Conservation (phyloP, 2,113 vertebrate species). For the Emberiza fucata region DNA sequence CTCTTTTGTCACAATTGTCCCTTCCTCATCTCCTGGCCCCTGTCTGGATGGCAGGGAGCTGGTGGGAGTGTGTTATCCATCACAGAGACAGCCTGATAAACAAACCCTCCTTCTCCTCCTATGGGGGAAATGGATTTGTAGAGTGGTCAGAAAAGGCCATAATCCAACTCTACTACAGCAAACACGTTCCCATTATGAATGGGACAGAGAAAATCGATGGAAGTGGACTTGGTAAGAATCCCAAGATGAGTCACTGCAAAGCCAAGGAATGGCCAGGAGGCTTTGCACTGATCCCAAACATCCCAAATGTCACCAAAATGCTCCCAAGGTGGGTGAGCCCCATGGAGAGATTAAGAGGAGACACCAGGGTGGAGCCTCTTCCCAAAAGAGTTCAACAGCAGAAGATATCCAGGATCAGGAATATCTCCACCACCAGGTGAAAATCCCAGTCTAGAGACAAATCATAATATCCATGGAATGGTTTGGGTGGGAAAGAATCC, state of each 20-base stretch:
- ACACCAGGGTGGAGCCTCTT: fast-evolving
- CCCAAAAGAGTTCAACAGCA: neutral
- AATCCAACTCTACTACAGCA: neutral
- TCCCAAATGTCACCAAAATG: neutral
- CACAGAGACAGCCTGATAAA: neutral
- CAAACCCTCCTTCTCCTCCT: neutral
- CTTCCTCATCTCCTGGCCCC: neutral
- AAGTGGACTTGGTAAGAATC: neutral
- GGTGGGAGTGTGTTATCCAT: neutral
- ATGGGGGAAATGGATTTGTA: neutral
- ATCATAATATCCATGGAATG: neutral
- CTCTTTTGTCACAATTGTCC: fast-evolving
- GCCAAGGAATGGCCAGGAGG: neutral
- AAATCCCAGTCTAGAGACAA: neutral
- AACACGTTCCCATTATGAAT: neutral
- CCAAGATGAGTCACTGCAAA: neutral
- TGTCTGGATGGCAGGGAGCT: neutral
- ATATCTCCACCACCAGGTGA: neutral
- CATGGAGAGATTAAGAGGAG: neutral
- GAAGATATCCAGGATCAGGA: fast-evolving
- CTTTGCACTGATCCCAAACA: neutral
- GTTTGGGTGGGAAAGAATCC: neutral
- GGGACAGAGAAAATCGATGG: neutral
- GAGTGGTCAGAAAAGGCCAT: neutral
- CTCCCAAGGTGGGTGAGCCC: neutral